A percentile compares a stretch with the other conserved stretches of the same genome.
Evolutionary conservation across 2,113 vertebrate genomes (phyloP).

Genomic region (Hippocampus guttulatus): DNA sequence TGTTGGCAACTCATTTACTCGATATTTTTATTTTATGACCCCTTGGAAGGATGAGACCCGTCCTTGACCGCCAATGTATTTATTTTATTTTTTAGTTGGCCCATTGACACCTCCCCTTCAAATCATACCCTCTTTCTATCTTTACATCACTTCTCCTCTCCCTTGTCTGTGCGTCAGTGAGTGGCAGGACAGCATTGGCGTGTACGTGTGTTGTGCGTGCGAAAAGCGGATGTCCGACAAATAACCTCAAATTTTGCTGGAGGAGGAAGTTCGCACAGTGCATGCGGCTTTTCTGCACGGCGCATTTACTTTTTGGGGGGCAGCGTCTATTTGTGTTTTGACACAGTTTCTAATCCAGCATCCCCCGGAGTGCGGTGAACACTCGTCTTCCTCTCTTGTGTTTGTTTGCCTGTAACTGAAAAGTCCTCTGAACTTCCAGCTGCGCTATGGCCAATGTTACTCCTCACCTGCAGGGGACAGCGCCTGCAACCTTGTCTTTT

Average conservation of each 20-base stretch:
- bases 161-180: conserved; percentile 25
- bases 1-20: not conserved
- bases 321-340: conserved; percentile 42
- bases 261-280: conserved; percentile 58
- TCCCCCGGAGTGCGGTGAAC: conserved; percentile 54
- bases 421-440: conserved; percentile 47
- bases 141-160: conserved; percentile 27
- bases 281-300: conserved; percentile 67
- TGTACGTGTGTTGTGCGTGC: conserved; percentile 36
- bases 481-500: conserved; percentile 35
- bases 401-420: conserved; percentile 33
- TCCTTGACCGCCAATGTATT: not conserved
- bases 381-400: conserved; percentile 27
- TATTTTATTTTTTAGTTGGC: not conserved
- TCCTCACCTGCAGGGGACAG: conserved; percentile 38
- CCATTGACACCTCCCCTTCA: conserved; percentile 40
- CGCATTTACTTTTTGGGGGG: conserved; percentile 33
- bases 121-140: conserved; percentile 43
- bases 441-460: conserved; percentile 42
- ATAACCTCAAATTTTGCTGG: conserved; percentile 66
- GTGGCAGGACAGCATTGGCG: conserved; percentile 60
- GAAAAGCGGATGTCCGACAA: conserved; percentile 30
- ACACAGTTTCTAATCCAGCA: conserved; percentile 64
- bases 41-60: not conserved
- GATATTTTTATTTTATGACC: not conserved